Percentiles rank a stretch among this genome's conserved stretches.
Conservation (phyloP, 2,113 vertebrate genomes). For the Brachypteracias leptosomus region DNA sequence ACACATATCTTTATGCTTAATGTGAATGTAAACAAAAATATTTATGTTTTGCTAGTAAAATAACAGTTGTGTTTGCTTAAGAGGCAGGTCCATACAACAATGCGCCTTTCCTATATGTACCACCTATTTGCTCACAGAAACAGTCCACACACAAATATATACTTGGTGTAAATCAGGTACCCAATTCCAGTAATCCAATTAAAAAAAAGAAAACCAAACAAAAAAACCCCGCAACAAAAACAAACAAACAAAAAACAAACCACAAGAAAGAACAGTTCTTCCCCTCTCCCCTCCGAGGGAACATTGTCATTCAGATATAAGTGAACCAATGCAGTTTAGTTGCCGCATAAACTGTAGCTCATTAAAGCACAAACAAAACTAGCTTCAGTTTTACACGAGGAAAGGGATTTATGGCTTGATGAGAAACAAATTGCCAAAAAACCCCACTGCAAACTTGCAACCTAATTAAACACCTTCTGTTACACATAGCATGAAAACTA, state of each 20-base stretch:
- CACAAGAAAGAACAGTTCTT: not conserved
- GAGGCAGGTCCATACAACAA: not conserved
- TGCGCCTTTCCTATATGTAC: accelerated
- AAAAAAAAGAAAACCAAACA: not conserved
- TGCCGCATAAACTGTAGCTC: not conserved
- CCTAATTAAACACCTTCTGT: constrained; percentile 65
- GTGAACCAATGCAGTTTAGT: not conserved
- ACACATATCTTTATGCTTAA: not conserved
- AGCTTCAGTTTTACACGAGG: constrained; percentile 13
- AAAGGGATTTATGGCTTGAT: constrained; percentile 45
- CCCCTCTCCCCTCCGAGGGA: not conserved
- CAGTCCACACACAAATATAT: not conserved
- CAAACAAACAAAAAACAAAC: not conserved
- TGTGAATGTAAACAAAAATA: not conserved
- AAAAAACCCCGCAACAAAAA: no score
- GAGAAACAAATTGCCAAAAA: constrained; percentile 45
- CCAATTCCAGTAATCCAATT: not conserved
- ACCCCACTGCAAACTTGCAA: constrained; percentile 28
- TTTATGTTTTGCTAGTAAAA: not conserved
- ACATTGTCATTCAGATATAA: not conserved
- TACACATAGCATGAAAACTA: constrained; percentile 22
- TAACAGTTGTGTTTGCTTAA: not conserved
- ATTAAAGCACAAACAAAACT: constrained; percentile 22
- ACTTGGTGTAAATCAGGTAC: not conserved
- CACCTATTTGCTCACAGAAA: not conserved